Conservation (phyloP, 2,888 invertebrate species). For the Eupsilia transversa region DNA sequence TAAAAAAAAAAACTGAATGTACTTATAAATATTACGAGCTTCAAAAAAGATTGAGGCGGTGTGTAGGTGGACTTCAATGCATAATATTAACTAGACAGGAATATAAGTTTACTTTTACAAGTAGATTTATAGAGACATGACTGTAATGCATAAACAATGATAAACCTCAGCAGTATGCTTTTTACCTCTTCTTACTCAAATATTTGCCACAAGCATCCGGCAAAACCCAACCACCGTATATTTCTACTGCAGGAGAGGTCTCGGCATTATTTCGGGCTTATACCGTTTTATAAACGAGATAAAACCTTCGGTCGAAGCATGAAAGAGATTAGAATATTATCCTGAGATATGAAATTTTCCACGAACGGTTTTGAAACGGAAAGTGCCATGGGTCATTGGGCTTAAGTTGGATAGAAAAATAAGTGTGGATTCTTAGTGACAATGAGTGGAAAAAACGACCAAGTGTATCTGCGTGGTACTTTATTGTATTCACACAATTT, state of each 20-base stretch:
- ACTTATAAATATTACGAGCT: not conserved
- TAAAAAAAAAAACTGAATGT: too few relatives aligned
- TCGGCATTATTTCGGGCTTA: constrained; percentile 70
- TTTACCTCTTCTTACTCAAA: constrained; percentile 16
- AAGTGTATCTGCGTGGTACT: constrained; percentile 2
- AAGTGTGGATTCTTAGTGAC: constrained; percentile 1
- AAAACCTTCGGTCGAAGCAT: constrained; percentile 61
- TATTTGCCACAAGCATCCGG: constrained; percentile 1
- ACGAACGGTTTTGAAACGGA: constrained; percentile 55
- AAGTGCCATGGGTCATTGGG: constrained; percentile 56
- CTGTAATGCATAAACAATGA: not conserved
- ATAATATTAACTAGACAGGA: not conserved
- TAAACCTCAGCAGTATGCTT: not conserved
- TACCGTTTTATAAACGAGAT: constrained; percentile 70
- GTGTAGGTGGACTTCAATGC: not conserved
- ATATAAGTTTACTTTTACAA: not conserved
- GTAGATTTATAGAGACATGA: not conserved
- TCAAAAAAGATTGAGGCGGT: not conserved
- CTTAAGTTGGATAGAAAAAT: constrained; percentile 41
- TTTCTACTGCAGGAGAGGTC: constrained; percentile 55
- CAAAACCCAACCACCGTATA: constrained; percentile 26
- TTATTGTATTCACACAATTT: constrained; percentile 54
- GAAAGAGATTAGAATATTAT: constrained; percentile 67
- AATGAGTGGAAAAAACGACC: not conserved
- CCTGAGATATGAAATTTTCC: constrained; percentile 58